Evolutionary conservation across 2,797 vertebrate genomes (phyloP).

Genomic region (Cryptoblepharus egeriae): DNA sequence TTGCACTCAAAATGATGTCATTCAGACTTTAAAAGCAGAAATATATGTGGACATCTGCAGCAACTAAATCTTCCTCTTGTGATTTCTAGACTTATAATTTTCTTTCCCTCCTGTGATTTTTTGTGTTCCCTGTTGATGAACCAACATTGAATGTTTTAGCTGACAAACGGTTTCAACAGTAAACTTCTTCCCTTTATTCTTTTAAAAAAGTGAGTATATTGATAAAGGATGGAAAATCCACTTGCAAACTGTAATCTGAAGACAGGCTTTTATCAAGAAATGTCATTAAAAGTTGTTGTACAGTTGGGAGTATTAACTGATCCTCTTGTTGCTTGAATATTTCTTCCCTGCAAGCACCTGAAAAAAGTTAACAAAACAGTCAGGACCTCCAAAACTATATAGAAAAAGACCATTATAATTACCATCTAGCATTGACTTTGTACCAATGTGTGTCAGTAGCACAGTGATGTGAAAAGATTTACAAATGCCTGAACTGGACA

Average conservation of each 20-base stretch:
- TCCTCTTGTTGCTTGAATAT: background rate
- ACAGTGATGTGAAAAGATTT: conserved; percentile 16
- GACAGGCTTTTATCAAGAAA: background rate
- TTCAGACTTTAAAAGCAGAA: background rate
- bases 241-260: background rate
- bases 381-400: accelerated
- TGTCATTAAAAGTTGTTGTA: background rate
- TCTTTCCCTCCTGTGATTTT: background rate
- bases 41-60: background rate
- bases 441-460: conserved; percentile 25
- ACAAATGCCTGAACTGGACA: conserved; percentile 39
- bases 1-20: background rate
- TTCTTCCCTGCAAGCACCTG: conserved; percentile 2
- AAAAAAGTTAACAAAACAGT: background rate
- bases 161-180: conserved; percentile 21
- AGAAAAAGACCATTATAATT: background rate
- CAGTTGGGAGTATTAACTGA: background rate
- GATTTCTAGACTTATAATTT: background rate
- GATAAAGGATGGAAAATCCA: conserved; percentile 22
- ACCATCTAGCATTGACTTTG: conserved; percentile 23
- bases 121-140: conserved; percentile 23
- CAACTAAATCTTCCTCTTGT: background rate
- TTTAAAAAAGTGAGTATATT: background rate
- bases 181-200: background rate
- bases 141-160: conserved; percentile 13